phyloP scores from a whole-genome alignment of 2,113 vertebrate species.

The Ondatra zibethicus region DNA sequence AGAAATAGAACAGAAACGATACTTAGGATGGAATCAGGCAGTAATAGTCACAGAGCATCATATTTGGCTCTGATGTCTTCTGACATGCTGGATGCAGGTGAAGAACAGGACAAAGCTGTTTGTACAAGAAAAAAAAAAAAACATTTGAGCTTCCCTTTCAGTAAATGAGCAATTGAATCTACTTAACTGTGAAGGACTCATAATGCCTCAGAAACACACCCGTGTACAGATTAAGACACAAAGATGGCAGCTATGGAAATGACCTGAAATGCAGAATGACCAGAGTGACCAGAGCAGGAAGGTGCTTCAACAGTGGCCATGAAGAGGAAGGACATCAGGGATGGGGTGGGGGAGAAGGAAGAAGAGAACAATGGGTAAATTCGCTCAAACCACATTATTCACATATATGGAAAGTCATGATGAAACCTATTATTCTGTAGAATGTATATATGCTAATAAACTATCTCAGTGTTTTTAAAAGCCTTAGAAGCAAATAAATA shows the following conservation, averaged over 20 bases:
- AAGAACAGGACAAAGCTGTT: not conserved
- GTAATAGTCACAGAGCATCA: conserved; percentile 9
- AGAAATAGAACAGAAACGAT: conserved; percentile 30
- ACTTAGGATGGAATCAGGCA: not conserved
- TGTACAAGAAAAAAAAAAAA: not conserved
- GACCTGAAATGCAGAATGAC: not conserved
- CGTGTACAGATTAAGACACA: not conserved
- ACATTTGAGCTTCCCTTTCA: not conserved
- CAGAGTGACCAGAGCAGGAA: not conserved
- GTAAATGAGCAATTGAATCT: not conserved
- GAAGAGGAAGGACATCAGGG: not conserved
- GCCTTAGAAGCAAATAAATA: not conserved
- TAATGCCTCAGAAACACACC: too few species aligned
- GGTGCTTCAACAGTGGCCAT: not conserved
- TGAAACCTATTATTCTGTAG: not conserved
- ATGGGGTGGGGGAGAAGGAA: not conserved
- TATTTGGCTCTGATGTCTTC: not conserved
- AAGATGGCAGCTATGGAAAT: not conserved
- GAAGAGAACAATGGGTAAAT: not conserved
- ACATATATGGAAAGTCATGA: not conserved
- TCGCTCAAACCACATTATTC: not conserved
- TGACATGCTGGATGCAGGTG: not conserved
- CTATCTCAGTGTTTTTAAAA: not conserved
- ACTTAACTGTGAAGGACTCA: conserved; percentile 30
- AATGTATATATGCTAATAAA: not conserved